Evolutionary conservation across 2,797 vertebrate species (phyloP).

Genomic region (Ctenopoma kingsleyae): DNA sequence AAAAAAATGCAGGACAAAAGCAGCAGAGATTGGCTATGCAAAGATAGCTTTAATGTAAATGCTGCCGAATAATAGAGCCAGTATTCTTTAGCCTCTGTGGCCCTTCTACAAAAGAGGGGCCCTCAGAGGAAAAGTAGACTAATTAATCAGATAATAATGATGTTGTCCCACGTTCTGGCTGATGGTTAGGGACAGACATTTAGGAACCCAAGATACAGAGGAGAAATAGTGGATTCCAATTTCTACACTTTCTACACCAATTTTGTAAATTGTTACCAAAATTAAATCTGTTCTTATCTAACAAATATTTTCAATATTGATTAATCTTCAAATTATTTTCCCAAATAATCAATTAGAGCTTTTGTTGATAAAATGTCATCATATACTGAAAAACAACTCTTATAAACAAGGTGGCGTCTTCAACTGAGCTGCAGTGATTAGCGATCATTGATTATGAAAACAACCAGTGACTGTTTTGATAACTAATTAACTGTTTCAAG

Average conservation of each 20-base stretch:
- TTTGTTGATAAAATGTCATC: conserved; percentile 21
- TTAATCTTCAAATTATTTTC: not conserved
- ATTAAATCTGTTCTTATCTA: conserved; percentile 10
- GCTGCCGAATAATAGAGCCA: conserved; percentile 74
- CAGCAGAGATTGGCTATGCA: conserved; percentile 62
- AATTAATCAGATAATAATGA: conserved; percentile 86
- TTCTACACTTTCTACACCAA: conserved; percentile 28
- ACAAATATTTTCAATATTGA: conserved; percentile 15
- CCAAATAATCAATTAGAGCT: not conserved
- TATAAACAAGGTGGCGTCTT: not conserved
- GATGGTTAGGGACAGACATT: conserved; percentile 65
- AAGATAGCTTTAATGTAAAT: conserved; percentile 83
- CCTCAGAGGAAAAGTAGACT: conserved; percentile 76
- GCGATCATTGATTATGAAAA: not conserved
- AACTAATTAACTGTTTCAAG: not conserved
- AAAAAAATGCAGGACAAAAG: conserved; percentile 54
- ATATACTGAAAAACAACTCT: no score
- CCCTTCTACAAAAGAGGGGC: conserved; percentile 67
- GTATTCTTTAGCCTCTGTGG: conserved; percentile 79
- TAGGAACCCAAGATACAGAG: conserved; percentile 45
- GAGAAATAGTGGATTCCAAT: conserved; percentile 21
- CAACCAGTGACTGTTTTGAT: not conserved
- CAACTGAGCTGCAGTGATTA: not conserved
- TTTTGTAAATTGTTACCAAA: conserved; percentile 25
- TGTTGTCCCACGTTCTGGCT: conserved; percentile 71